Evolutionary conservation across 2,888 invertebrate genomes (phyloP).

Genomic region (Tetranychus piercei): DNA sequence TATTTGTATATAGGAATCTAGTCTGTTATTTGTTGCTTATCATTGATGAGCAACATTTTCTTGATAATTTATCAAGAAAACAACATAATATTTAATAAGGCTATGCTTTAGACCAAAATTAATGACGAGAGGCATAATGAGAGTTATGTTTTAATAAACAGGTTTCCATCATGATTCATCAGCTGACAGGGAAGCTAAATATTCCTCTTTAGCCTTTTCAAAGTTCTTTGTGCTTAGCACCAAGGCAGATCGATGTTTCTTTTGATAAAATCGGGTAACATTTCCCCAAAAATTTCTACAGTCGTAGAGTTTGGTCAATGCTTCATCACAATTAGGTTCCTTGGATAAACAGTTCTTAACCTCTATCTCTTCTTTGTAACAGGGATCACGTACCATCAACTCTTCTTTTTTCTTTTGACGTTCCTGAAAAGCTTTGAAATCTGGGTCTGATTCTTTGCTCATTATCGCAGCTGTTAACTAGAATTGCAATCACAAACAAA

Average conservation of each 20-base stretch:
- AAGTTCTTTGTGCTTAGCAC: not conserved
- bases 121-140: no score
- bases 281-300: not conserved
- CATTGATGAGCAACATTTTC: no score
- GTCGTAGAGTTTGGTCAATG: not conserved
- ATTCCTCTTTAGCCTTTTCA: not conserved
- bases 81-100: no score
- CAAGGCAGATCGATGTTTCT: not conserved
- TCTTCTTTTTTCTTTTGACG: not conserved
- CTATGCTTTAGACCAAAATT: no score
- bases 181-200: not conserved
- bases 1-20: no score
- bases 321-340: not conserved
- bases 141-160: not conserved
- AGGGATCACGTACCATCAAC: not conserved
- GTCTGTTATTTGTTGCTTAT: no score
- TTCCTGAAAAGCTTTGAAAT: not conserved
- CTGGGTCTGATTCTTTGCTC: not conserved
- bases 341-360: not conserved
- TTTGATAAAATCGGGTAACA: not conserved
- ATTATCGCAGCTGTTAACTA: not conserved
- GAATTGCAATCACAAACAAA: not conserved
- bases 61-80: no score
- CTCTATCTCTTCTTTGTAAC: not conserved
- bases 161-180: not conserved